Percentiles rank a stretch among this genome's conserved stretches.
phyloP scores from a whole-genome alignment of 2,888 invertebrate genomes.

The Gandaritis pyraliata region DNA sequence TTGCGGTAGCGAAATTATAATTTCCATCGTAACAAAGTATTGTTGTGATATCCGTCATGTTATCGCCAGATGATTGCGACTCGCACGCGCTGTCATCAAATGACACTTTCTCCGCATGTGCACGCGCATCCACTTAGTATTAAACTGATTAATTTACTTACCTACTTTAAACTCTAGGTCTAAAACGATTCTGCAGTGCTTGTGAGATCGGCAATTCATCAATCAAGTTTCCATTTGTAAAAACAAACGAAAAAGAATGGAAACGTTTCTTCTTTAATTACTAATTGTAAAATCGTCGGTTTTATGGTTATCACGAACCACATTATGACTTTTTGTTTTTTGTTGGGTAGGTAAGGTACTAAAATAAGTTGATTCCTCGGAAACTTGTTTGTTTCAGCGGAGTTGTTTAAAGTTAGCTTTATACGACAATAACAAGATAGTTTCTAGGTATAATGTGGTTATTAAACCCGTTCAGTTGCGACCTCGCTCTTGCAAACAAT shows the following conservation, averaged over 20 bases:
- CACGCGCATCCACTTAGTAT: slow-evolving; percentile 46
- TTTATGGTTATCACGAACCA: slow-evolving; percentile 8
- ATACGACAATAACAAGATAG: slow-evolving; percentile 15
- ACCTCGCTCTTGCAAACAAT: slow-evolving; percentile 52
- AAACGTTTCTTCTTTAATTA: neutral
- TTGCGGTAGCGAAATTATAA: too few relatives aligned
- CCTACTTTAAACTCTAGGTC: too few relatives aligned
- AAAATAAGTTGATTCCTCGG: too few relatives aligned
- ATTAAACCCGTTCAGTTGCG: slow-evolving; percentile 34
- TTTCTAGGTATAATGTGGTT: slow-evolving; percentile 24
- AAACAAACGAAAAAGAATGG: neutral
- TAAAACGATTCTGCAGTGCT: neutral
- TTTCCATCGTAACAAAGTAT: too few relatives aligned
- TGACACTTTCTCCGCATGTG: slow-evolving; percentile 55
- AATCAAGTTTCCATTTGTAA: neutral
- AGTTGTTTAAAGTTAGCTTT: slow-evolving; percentile 8
- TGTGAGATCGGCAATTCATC: neutral
- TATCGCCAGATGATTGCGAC: slow-evolving; percentile 23
- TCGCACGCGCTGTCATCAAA: slow-evolving; percentile 46
- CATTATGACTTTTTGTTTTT: too few relatives aligned
- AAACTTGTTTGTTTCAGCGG: slow-evolving; percentile 8
- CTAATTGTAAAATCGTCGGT: neutral
- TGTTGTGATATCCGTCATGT: slow-evolving; percentile 2
- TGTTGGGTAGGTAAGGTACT: too few relatives aligned
- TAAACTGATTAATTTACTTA: neutral